Percentiles rank a stretch among this genome's conserved stretches.
phyloP scores from a whole-genome alignment of 2,113 vertebrate species.

The Ochotona princeps region DNA sequence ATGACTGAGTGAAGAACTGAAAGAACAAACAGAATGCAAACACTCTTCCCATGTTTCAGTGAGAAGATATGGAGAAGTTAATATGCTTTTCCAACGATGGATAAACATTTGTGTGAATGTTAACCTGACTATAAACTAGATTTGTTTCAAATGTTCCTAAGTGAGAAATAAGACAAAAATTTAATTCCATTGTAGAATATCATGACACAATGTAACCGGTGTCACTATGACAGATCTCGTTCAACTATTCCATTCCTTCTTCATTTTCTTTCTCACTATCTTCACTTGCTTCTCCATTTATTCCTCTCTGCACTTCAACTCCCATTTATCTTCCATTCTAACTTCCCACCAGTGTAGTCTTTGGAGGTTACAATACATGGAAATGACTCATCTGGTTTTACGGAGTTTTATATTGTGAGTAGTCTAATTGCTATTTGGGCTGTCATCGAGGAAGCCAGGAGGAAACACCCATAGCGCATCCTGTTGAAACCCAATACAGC shows the following conservation, averaged over 20 bases:
- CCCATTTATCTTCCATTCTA: neutral
- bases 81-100: neutral
- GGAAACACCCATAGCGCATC: neutral
- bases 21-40: neutral
- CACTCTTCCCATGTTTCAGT: neutral
- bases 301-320: neutral
- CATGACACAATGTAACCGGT: conserved; percentile 16
- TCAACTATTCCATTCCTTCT: neutral
- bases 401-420: neutral
- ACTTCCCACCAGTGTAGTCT: neutral
- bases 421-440: neutral
- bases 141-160: neutral
- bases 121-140: neutral
- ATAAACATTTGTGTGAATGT: neutral
- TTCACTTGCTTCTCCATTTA: neutral
- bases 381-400: neutral
- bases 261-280: neutral
- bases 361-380: neutral
- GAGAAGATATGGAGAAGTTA: neutral
- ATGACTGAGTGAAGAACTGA: neutral
- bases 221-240: neutral
- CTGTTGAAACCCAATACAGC: neutral
- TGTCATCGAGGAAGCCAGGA: neutral
- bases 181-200: neutral
- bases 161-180: neutral